Base-by-base conservation (phyloP, 2,797 vertebrate genomes). In the Lithobates sylvaticus region DNA sequence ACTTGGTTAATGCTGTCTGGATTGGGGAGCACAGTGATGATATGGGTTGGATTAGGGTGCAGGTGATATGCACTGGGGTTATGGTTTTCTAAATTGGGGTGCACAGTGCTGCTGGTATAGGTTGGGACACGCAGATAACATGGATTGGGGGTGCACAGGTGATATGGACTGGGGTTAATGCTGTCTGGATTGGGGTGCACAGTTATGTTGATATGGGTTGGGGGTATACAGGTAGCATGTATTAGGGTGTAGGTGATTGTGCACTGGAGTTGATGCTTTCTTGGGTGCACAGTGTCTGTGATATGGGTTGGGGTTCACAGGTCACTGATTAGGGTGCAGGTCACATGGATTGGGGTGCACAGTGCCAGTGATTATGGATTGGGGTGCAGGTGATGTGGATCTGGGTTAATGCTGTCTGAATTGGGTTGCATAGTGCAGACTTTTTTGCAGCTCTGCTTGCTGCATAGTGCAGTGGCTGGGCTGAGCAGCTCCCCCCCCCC, bases 221-320 rank as follows among this genome's bases (percentile, higher is more conserved):
- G 23, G 18, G 36, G 9, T 21, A 39, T 8, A 39, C 36, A 8
- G 0, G 18, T 13, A 69, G 61, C 81, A 76, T 88, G 86, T 68
- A 5, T 42, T 27, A 15, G 27, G 50, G 70, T 42, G 78, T 61
- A 29, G 5, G 21, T 9, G 7, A 39, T 39, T 39, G 8, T 39
- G 44, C 10, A 12, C 8, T 12, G 44, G 44, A 9, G 42, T 10
- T 44, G 13, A 44, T 44, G 42, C 42, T 39, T 3, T 47, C 44
- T 44, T 8, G 42, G 44, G 44, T 47, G 44, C 10, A 10, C 34
- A 36, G 34, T 36, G 42, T 13, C 42, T 9, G 3, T 39, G 36
- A 39, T 39, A 39, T 8, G 8, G 36, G 36, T 1, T 39, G 36
- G 36, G 36, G 8, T 39, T 7, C 6, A 39, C 36, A 7, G 36